Conservation (phyloP, 2,888 invertebrate species). For the Zaprionus obscuricornis region DNA sequence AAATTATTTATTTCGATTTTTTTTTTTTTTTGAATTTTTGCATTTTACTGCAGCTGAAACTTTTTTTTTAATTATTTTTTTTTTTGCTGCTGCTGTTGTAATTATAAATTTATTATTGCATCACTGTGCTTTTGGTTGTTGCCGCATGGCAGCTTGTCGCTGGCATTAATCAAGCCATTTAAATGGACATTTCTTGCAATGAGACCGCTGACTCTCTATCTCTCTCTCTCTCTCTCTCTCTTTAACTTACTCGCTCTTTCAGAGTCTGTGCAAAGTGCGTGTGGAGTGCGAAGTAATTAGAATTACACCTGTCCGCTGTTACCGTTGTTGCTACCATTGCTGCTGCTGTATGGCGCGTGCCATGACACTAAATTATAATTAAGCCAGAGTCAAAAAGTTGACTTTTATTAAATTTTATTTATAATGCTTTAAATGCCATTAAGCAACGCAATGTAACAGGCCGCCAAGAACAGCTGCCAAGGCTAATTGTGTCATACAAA, state of each 20-base stretch:
- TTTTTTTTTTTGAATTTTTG: no score
- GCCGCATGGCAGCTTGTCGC: slow-evolving; percentile 57
- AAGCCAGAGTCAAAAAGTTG: slow-evolving; percentile 68
- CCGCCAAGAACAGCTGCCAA: slow-evolving; percentile 23
- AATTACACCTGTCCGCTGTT: slow-evolving; percentile 69
- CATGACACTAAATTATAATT: slow-evolving; percentile 72
- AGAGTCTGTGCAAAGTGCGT: slow-evolving; percentile 8
- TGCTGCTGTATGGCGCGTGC: slow-evolving; percentile 65
- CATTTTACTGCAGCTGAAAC: no score
- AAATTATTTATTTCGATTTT: no score
- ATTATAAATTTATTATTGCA: no score
- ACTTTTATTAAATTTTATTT: slow-evolving; percentile 75
- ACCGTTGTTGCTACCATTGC: slow-evolving; percentile 4
- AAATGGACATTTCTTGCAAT: slow-evolving; percentile 71
- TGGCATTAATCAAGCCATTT: slow-evolving; percentile 77
- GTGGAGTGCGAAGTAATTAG: slow-evolving; percentile 63
- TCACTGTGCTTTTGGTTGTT: slow-evolving; percentile 46
- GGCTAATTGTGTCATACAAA: slow-evolving; percentile 49
- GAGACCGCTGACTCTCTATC: slow-evolving; percentile 39
- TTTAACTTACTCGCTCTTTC: no score
- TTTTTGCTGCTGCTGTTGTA: no score
- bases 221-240: no score
- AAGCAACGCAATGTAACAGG: no score
- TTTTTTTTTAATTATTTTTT: no score
- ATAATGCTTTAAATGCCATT: slow-evolving; percentile 70